These are phyloP conservation scores for Drosophila tristis DNA, from an alignment of 1,140 invertebrate species.

Conservation along the genomic window DNA sequence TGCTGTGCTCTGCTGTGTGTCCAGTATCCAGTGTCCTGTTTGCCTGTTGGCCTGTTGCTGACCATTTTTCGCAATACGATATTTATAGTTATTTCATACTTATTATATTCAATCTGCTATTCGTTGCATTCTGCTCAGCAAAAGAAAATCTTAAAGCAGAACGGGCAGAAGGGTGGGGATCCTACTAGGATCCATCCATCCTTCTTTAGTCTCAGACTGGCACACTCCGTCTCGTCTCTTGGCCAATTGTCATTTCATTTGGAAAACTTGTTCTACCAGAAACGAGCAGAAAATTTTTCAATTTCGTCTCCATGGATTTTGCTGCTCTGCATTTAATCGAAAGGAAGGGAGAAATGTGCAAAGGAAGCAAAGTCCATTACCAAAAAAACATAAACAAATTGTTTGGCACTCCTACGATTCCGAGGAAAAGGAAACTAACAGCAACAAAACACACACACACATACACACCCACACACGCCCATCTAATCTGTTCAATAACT, in stretches of 20 bases:
- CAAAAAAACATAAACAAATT: slow-evolving; percentile 73
- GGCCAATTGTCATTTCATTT: slow-evolving; percentile 71
- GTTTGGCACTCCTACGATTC: slow-evolving; percentile 50
- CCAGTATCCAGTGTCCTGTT: slow-evolving; percentile 21
- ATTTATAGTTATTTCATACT: slow-evolving; percentile 80
- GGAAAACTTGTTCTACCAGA: slow-evolving; percentile 69
- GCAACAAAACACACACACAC: too few species aligned
- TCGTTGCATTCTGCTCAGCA: slow-evolving; percentile 30
- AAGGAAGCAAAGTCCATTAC: slow-evolving; percentile 38
- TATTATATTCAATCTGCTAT: slow-evolving; percentile 76
- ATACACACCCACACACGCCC: slow-evolving; percentile 65
- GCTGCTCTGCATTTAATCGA: slow-evolving; percentile 65
- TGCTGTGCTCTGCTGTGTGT: slow-evolving; percentile 9
- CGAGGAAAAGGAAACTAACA: slow-evolving; percentile 26
- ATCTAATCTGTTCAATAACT: slow-evolving; percentile 82
- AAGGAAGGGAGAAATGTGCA: slow-evolving; percentile 11
- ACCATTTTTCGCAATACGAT: slow-evolving; percentile 74
- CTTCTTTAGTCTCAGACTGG: slow-evolving; percentile 1
- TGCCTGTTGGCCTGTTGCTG: slow-evolving; percentile 56
- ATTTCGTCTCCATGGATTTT: slow-evolving; percentile 60
- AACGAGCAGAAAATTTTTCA: slow-evolving; percentile 71
- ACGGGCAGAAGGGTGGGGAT: not conserved
- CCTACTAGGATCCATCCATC: not conserved
- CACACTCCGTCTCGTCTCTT: not conserved
- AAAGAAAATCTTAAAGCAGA: slow-evolving; percentile 68